Evolutionary conservation across 2,797 vertebrate genomes (phyloP), one percentile per base, ranked within the genome.

Genomic region (Microctenopoma stevenorrisi): DNA sequence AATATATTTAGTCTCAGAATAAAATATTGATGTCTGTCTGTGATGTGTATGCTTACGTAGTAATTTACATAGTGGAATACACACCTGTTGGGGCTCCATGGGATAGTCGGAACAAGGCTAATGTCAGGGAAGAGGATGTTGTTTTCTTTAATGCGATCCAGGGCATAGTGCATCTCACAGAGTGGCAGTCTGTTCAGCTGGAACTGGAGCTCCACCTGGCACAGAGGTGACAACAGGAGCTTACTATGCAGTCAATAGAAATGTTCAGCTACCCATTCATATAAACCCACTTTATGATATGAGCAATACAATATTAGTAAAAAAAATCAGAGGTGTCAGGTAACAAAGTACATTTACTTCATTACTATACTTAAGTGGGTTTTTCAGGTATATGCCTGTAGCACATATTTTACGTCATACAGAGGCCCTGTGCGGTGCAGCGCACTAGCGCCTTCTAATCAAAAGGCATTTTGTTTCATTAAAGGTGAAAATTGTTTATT

Each of bases 81-180:
- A 68, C 91, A 98, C 98, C 98, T 98, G 95, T 97, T 99, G 66
- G 98, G 98, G 90, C 97, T 99, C 98, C 97, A 99, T 65, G 97
- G 97, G 87, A 99, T 99, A 65, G 96, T 97, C 69, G 97, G 97
- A 72, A 95, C 95, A 82, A 96, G 93, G 90, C 94, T 89, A 86
- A 95, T 75, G 81, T 98, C 97, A 74, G 98, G 98, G 87, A 99
- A 99, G 76, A 99, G 95, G 91, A 99, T 95, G 79, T 87, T 85
- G 66, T 95, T 98, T 79, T 99, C 98, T 91, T 96, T 96, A 90
- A 99, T 95, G 85, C 98, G 96, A 92, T 99, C 98, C 94, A 99
- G 91, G 59, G 98, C 98, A 68, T 97, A 99, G 88, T 99, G 98
- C 98, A 99, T 99, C 93, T 99, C 98, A 94, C 98, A 99, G 89